Evolutionary conservation across 1,140 invertebrate species (phyloP).

Genomic region (Acromyrmex echinatior): DNA sequence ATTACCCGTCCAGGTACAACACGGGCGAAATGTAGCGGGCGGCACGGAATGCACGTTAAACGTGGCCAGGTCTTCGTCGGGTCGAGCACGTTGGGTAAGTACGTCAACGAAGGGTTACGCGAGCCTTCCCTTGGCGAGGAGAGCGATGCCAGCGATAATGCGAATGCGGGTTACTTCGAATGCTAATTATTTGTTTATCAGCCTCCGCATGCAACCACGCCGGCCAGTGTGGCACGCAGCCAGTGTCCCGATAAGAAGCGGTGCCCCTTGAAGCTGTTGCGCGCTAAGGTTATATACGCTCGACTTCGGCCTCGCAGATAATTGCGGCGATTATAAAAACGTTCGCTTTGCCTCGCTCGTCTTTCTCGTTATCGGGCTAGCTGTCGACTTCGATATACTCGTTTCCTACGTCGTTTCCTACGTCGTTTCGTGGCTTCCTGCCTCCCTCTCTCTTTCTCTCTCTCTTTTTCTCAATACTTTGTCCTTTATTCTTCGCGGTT

Average conservation of each 20-base stretch:
- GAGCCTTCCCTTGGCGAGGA: conserved; percentile 9
- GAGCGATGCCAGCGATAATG: conserved; percentile 66
- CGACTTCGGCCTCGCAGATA: conserved; percentile 61
- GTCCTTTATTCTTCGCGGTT: not conserved
- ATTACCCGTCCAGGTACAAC: conserved; percentile 38
- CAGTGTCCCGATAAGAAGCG: conserved; percentile 72
- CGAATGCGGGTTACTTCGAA: conserved; percentile 76
- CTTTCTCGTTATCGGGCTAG: conserved; percentile 50
- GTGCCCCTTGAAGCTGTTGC: conserved; percentile 21
- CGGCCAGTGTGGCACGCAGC: conserved; percentile 42
- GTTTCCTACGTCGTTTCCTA: conserved; percentile 35
- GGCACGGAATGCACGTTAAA: conserved; percentile 51
- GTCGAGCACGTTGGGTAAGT: not conserved
- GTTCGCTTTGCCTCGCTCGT: conserved; percentile 62
- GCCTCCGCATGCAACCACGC: conserved; percentile 73
- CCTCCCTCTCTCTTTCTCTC: not conserved
- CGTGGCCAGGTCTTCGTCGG: not conserved
- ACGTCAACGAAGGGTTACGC: conserved; percentile 51
- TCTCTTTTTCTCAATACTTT: not conserved
- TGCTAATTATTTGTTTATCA: conserved; percentile 85
- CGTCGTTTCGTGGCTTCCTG: not conserved
- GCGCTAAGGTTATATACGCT: conserved; percentile 19
- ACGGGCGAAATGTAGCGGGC: conserved; percentile 1
- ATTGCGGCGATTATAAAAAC: conserved; percentile 70
- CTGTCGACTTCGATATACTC: conserved; percentile 51